These are phyloP conservation scores for Lapara coniferarum DNA, from an alignment of 2,888 invertebrate genomes.

Conservation along the genomic window DNA sequence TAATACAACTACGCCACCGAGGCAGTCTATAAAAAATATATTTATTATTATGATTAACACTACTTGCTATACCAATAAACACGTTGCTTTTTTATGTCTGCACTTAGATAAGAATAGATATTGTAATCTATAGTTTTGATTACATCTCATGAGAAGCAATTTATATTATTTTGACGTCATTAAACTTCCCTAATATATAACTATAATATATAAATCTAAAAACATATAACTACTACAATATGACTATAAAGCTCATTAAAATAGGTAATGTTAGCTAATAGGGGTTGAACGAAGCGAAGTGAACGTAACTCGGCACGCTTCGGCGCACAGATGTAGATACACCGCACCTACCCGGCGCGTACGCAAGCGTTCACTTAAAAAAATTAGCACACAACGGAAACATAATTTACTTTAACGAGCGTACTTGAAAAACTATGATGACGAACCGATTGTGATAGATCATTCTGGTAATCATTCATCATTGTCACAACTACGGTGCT, in stretches of 20 bases:
- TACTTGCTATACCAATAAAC: too few species aligned
- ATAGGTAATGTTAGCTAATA: slow-evolving; percentile 58
- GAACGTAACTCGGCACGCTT: slow-evolving; percentile 73
- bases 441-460: slow-evolving; percentile 18
- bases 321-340: slow-evolving; percentile 76
- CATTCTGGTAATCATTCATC: slow-evolving; percentile 5
- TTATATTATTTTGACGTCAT: too few species aligned
- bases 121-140: too few species aligned
- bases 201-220: not conserved
- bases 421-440: slow-evolving; percentile 25
- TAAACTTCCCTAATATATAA: too few species aligned
- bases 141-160: too few species aligned
- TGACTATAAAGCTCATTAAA: not conserved
- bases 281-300: slow-evolving; percentile 68
- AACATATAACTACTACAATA: not conserved
- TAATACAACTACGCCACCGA: too few species aligned
- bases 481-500: not conserved
- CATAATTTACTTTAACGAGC: slow-evolving; percentile 32
- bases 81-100: too few species aligned
- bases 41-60: too few species aligned
- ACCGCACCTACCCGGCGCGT: slow-evolving; percentile 38
- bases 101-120: too few species aligned
- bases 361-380: slow-evolving; percentile 69
- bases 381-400: slow-evolving; percentile 82
- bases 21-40: too few species aligned